Evolutionary conservation across 2,113 vertebrate species (phyloP).

Genomic region (Hydrochoerus hydrochaeris): DNA sequence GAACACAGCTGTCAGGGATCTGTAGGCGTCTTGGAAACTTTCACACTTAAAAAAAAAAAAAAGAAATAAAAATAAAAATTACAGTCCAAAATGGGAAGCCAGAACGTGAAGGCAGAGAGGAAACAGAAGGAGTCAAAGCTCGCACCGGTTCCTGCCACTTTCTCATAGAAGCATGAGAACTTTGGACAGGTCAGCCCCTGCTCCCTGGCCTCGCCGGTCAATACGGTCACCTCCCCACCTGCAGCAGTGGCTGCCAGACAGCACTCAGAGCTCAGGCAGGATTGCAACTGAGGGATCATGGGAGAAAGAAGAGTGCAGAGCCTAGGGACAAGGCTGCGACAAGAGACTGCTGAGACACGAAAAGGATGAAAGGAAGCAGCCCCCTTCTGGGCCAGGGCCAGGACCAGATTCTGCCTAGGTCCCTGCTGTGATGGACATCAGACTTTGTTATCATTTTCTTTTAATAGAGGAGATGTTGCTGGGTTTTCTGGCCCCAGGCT

Average conservation of each 20-base stretch:
- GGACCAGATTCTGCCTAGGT: not conserved
- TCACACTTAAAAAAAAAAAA: slow-evolving; percentile 12
- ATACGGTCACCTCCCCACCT: not conserved
- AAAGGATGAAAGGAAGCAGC: not conserved
- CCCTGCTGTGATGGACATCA: not conserved
- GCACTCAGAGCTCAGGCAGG: not conserved
- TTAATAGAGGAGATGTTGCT: not conserved
- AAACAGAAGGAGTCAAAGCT: not conserved
- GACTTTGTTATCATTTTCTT: not conserved
- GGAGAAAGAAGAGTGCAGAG: not conserved
- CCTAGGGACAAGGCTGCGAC: not conserved
- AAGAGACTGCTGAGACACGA: not conserved
- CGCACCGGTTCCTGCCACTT: not conserved
- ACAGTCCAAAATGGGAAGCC: slow-evolving; percentile 5
- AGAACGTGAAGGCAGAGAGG: not conserved
- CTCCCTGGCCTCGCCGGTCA: not conserved
- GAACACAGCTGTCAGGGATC: slow-evolving; percentile 48
- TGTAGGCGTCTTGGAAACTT: slow-evolving; percentile 57
- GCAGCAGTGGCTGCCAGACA: not conserved
- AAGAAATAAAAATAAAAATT: not conserved
- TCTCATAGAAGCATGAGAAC: not conserved
- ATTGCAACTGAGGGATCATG: not conserved
- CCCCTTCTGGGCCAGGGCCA: not conserved
- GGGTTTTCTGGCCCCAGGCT: not conserved
- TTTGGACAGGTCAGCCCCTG: not conserved